Base-by-base conservation (phyloP, 2,888 invertebrate species). In the Drosophila demipolita region DNA sequence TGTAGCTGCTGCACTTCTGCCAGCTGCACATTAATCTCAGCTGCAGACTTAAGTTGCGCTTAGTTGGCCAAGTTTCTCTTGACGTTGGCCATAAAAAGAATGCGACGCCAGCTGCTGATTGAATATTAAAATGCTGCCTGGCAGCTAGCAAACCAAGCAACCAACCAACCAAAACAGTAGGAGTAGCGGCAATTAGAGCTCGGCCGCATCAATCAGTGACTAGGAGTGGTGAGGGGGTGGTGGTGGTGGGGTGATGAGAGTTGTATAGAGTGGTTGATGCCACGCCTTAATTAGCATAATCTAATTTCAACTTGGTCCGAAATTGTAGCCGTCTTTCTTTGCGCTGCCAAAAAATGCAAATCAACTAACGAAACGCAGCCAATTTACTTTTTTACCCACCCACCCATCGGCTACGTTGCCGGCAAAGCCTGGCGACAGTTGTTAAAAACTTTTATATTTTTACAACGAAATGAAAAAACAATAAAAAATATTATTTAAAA, bases 231-330 rank as follows among this genome's bases (percentile, higher is more conserved):
- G n/a, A 33, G 29, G 4, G 35, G 20, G 17, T n/a, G 23, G 32
- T 4, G 52, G 7, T 3, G 3, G 26, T 36, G 9, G 26, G 0
- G 9, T 8, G 4, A 49, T 12, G 7, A 26, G 7, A 23, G 23
- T 45, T 45, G n/a, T 0, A n/a, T 15, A 23, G n/a, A 42, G 52
- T 50, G 38, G 48, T 35, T 50, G 55, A 49, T 61, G 52, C 66
- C 78, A 77, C 78, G 87, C 90, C 90, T 86, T 90, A 90, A 90
- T 90, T 91, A 90, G 84, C 90, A 90, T 91, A 90, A 91, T 90
- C 91, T 91, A 90, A 90, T 91, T 90, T 90, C 78, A 80, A 87
- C 77, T 86, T 90, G 78, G 75, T 75, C 69, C 67, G 65, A 75
- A 67, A 67, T 66, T 52, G 45, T 35, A 45, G 35, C 36, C 59